A percentile compares a stretch with the other conserved stretches of the same genome.
These are phyloP conservation scores for Bufotes viridis DNA, from an alignment of 2,797 vertebrate species.

Conservation along the genomic window DNA sequence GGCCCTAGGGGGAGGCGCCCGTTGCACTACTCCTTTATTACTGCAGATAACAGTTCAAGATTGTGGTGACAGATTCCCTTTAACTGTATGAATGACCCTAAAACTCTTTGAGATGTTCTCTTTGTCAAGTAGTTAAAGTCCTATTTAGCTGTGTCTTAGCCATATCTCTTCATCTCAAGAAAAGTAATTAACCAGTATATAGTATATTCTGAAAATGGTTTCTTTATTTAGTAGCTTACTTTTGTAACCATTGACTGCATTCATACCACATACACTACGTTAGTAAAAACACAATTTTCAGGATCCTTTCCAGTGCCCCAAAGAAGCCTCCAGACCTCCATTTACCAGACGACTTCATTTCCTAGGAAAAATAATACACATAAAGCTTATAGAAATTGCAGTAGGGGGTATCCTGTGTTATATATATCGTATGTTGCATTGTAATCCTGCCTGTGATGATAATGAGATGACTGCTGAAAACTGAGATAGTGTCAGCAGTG, in stretches of 20 bases:
- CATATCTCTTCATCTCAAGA: not conserved
- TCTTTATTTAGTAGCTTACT: constrained; percentile 16
- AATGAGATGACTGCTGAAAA: no score
- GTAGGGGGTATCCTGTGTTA: no score
- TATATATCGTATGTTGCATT: no score
- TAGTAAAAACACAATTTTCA: not conserved
- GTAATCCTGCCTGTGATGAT: no score
- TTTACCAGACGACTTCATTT: not conserved
- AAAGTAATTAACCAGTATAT: not conserved
- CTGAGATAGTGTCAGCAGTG: no score
- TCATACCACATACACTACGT: not conserved
- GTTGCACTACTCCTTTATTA: no score
- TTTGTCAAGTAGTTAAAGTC: no score
- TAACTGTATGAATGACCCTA: not conserved
- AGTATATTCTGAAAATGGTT: not conserved
- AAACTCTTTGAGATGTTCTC: not conserved
- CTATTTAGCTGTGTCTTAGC: no score
- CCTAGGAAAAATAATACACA: not conserved
- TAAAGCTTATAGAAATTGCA: no score
- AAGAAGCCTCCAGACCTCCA: not conserved
- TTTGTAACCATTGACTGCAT: not conserved
- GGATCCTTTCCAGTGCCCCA: not conserved
- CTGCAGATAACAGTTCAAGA: no score
- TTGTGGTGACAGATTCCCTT: no score
- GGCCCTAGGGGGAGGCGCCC: no score